phyloP scores from a whole-genome alignment of 2,888 invertebrate genomes.

The Tenthredo notha region DNA sequence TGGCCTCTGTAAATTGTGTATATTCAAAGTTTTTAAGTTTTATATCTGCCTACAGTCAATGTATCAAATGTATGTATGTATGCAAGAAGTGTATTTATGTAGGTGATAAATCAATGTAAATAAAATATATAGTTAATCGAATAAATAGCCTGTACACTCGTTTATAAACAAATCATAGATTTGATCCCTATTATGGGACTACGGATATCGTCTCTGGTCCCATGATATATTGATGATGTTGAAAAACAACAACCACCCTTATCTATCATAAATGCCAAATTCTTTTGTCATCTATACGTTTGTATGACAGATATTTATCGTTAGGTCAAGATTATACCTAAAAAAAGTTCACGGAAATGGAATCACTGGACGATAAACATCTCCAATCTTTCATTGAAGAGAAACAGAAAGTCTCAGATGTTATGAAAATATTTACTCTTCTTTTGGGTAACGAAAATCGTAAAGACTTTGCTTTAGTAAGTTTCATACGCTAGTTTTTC shows the following conservation, averaged over 20 bases:
- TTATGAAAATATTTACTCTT: conserved; percentile 20
- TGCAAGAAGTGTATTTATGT: conserved; percentile 67
- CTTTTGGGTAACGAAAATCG: not conserved
- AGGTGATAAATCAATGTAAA: conserved; percentile 68
- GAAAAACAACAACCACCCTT: no score
- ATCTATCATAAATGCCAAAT: not conserved
- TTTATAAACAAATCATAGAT: not conserved
- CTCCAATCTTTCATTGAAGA: not conserved
- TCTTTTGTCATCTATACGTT: not conserved
- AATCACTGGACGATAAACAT: not conserved
- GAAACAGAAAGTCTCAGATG: not conserved
- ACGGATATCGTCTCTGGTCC: no score
- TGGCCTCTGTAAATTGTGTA: conserved; percentile 71
- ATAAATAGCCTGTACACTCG: not conserved
- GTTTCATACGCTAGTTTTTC: not conserved
- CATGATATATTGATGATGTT: no score
- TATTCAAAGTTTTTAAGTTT: conserved; percentile 67
- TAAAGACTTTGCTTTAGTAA: not conserved
- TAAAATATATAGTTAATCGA: conserved; percentile 58
- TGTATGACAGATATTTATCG: not conserved
- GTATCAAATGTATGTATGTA: conserved; percentile 59
- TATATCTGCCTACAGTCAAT: conserved; percentile 61
- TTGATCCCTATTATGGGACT: not conserved
- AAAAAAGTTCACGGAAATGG: not conserved
- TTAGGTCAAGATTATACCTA: not conserved